Percentiles rank a stretch among this genome's conserved stretches.
These are phyloP conservation scores for Canis aureus DNA, from an alignment of 2,113 vertebrate genomes.

Conservation along the genomic window DNA sequence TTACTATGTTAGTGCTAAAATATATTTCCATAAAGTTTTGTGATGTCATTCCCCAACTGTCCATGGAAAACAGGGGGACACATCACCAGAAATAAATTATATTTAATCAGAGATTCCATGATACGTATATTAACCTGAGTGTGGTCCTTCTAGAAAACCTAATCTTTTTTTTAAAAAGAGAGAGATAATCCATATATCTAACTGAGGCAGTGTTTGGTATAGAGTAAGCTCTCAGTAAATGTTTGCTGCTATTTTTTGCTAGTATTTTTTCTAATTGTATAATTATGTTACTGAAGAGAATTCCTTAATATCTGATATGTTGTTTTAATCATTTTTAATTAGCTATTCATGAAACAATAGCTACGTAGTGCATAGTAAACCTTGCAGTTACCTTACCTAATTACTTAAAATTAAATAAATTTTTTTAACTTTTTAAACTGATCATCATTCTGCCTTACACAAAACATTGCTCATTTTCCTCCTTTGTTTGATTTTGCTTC, in stretches of 20 bases:
- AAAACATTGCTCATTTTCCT: conserved; percentile 39
- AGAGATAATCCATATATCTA: not conserved
- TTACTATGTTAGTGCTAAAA: not conserved
- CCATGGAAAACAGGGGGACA: not conserved
- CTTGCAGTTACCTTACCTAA: not conserved
- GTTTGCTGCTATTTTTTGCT: not conserved
- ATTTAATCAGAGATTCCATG: not conserved
- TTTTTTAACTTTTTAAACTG: not conserved
- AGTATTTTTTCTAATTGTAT: not conserved
- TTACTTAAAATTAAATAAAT: not conserved
- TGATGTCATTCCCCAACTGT: not conserved
- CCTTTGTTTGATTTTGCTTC: conserved; percentile 33
- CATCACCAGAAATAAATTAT: not conserved
- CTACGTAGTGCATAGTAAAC: not conserved
- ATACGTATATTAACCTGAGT: not conserved
- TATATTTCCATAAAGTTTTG: not conserved
- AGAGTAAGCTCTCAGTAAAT: not conserved
- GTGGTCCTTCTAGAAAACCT: not conserved
- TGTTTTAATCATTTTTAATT: not conserved
- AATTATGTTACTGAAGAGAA: conserved; percentile 15
- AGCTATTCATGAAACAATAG: conserved; percentile 29
- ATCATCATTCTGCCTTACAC: not conserved
- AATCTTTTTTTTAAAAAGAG: not conserved
- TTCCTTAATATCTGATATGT: not conserved
- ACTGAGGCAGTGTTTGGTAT: not conserved